Base-by-base conservation (phyloP, 2,797 vertebrate genomes). In the Atherinosoma microstoma region DNA sequence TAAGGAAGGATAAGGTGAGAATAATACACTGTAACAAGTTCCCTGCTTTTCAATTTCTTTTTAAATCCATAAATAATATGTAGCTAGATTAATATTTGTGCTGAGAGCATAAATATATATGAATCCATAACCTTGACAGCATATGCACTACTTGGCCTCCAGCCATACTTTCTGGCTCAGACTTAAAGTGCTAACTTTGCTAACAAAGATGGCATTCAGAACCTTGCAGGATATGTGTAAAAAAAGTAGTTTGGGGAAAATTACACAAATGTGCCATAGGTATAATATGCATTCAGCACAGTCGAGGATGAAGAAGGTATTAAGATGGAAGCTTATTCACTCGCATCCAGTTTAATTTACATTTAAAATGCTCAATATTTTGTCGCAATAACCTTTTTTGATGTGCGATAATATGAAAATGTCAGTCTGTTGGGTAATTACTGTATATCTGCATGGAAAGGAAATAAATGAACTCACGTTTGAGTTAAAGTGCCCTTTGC, bases 111-210 rank as follows among this genome's bases (percentile, higher is more conserved):
- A 47, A 60, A 27, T 27, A 80, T 27, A 80, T 51, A 75, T 80
- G 51, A 69, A 79, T 76, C 64, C 51, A 79, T 81, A 62, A 77
- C 80, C 51, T 69, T 76, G 70, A 79, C 72, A 59, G 73, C 56
- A 38, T 68, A 59, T 36, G 67, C 53, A 65, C 51, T 62, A 72
- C 65, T 87, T 79, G 20, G 42, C 79, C 68, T 64, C 16, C 51
- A 76, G 84, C 24, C 22, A 49, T n/a, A 53, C 24, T 65, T 63
- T 73, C 56, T 72, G 62, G 67, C 56, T 84, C 49, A 4, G 16
- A 61, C 35, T 57, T 18, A 60, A 83, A 87, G 66, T 40, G 69
- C 56, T 73, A 71, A 72, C 29, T 75, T 82, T 69, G 61, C 24
- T 27, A 27, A 27, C 32, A 78, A n/a, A 45, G 73, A 66, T 56